These are phyloP conservation scores for Anabacerthia variegaticeps DNA, from an alignment of 2,797 vertebrate species.

Conservation along the genomic window DNA sequence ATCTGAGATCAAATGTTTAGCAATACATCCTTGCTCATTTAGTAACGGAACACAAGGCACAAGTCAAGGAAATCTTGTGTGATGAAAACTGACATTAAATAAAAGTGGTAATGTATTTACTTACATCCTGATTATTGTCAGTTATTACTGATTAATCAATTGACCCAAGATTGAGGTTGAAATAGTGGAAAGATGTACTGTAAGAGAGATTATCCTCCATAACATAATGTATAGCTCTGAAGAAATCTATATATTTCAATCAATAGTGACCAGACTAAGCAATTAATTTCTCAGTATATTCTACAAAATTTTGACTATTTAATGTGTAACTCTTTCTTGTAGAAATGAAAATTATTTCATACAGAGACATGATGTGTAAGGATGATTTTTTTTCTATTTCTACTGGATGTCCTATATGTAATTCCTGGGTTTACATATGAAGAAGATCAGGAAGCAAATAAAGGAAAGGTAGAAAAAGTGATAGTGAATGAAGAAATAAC, in stretches of 20 bases:
- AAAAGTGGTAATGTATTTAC: neutral
- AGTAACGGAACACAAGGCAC: neutral
- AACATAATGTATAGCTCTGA: neutral
- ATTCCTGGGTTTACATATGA: neutral
- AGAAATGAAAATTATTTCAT: neutral
- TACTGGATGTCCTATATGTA: neutral
- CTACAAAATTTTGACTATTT: neutral
- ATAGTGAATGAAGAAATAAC: neutral
- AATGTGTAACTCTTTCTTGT: neutral
- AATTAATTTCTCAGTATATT: neutral
- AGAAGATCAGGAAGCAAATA: neutral
- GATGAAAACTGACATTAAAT: slow-evolving; percentile 21
- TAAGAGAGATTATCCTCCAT: neutral
- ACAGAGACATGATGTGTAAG: neutral
- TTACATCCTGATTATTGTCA: neutral
- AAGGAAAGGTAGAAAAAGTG: neutral
- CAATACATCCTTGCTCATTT: neutral
- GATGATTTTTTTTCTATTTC: neutral
- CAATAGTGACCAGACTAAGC: neutral
- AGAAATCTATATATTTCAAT: neutral
- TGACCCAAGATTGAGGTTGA: neutral
- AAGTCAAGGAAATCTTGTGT: neutral
- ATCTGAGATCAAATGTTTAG: neutral
- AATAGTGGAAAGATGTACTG: neutral
- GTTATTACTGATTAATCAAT: slow-evolving; percentile 35